A percentile compares a stretch with the other conserved stretches of the same genome.
Evolutionary conservation across 23 tunicate genomes (phyloP).

Genomic region (Styela clava): DNA sequence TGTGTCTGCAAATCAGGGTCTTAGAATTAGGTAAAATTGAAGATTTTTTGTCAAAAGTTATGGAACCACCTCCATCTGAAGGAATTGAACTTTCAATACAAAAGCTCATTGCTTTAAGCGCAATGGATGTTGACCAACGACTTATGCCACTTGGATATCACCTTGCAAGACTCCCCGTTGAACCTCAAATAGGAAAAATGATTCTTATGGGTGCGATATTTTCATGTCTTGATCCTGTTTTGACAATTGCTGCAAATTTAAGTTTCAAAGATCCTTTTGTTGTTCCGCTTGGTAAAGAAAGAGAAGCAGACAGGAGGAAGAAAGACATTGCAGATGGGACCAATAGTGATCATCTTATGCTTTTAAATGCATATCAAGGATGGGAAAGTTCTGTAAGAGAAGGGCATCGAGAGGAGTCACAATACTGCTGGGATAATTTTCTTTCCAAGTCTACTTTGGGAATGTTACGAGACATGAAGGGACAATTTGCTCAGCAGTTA

Average conservation of each 20-base stretch:
- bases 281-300: slow-evolving; percentile 71
- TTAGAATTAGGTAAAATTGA: slow-evolving; percentile 52
- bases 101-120: slow-evolving; percentile 62
- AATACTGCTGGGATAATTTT: slow-evolving; percentile 65
- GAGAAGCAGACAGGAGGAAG: slow-evolving; percentile 42
- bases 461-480: slow-evolving; percentile 72
- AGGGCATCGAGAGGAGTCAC: slow-evolving; percentile 20
- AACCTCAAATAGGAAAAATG: slow-evolving; percentile 90
- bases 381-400: slow-evolving; percentile 29
- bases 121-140: slow-evolving; percentile 52
- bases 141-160: slow-evolving; percentile 76
- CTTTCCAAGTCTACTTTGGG: slow-evolving; percentile 39
- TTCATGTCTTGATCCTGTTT: slow-evolving; percentile 65
- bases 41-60: slow-evolving; percentile 44
- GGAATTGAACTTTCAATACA: slow-evolving; percentile 52
- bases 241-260: slow-evolving; percentile 76
- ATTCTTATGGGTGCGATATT: slow-evolving; percentile 63
- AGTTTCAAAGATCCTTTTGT: slow-evolving; percentile 86
- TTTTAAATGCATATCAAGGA: slow-evolving; percentile 45
- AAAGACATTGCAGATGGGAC: slow-evolving; percentile 32
- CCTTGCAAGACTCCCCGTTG: slow-evolving; percentile 75
- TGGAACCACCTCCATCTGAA: slow-evolving; percentile 59
- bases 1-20: slow-evolving; percentile 68
- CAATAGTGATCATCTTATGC: slow-evolving; percentile 87
- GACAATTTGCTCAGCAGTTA: slow-evolving; percentile 57